Evolutionary conservation across 2,888 invertebrate genomes (phyloP), one percentile per base, ranked within the genome.

Genomic region (Aricia artaxerxes): DNA sequence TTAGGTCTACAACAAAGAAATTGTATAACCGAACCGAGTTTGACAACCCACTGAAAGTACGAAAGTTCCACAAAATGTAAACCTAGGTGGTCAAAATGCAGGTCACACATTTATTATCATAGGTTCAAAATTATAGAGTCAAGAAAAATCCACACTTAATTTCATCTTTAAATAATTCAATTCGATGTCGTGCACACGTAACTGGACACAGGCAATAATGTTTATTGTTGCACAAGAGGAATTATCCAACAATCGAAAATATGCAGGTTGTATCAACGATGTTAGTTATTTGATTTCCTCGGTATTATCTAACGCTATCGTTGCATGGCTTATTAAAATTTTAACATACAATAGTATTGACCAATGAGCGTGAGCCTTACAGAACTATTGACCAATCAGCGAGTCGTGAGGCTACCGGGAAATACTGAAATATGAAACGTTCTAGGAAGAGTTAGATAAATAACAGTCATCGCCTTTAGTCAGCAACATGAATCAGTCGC

Each of bases 261-360:
- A 38, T 35, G 69, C 35, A 38, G 35, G 35, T 69, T 69, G 69
- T 69, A 69, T 35, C 35, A 69, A 69, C 69, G 13, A 35, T 69
- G 69, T 69, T 69, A 69, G 69, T 69, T 69, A 69, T 69, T 69
- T 69, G 69, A 69, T 69, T 69, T 69, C 69, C 69, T 69, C 64
- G 35, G 69, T 38, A 69, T 69, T 69, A 38, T 69, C 35, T 69
- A 69, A 69, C 35, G 35, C 35, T 69, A 38, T 69, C 69, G 13
- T 69, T 69, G 35, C 35, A 69, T 69, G 11, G 13, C 69, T 69
- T 69, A 69, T 69, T 69, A 69, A 69, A 69, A 69, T 69, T 69
- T 69, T 38, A 69, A 69, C 69, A 69, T 69, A 69, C 69, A 69
- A 38, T 69, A 35, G 69, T 38, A 69, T 69, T 38, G 69, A 35